Percentiles rank a stretch among this genome's conserved stretches.
These are phyloP conservation scores for Thaleichthys pacificus DNA, from an alignment of 2,797 vertebrate species.

Conservation along the genomic window DNA sequence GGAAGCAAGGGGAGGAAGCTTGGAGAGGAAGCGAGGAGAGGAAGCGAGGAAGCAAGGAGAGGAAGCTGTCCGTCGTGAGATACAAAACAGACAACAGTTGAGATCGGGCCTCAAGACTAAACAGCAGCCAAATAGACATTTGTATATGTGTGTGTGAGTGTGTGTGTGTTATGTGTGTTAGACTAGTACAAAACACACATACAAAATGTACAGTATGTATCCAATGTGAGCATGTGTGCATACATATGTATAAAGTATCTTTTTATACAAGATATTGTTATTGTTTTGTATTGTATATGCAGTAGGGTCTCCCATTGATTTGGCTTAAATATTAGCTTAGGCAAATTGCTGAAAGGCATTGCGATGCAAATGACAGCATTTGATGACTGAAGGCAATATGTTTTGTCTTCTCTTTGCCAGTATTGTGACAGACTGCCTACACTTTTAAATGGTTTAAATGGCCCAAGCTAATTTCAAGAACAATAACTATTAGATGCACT, in stretches of 20 bases:
- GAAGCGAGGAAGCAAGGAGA: slow-evolving; percentile 34
- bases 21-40: slow-evolving; percentile 24
- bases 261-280: slow-evolving; percentile 80
- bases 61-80: too few relatives aligned
- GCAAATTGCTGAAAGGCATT: slow-evolving; percentile 36
- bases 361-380: slow-evolving; percentile 34
- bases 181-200: slow-evolving; percentile 71
- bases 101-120: slow-evolving; percentile 51
- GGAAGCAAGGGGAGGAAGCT: slow-evolving; percentile 30
- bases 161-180: slow-evolving; percentile 63
- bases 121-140: slow-evolving; percentile 72
- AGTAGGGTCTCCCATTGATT: slow-evolving; percentile 60
- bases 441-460: slow-evolving; percentile 56
- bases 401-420: slow-evolving; percentile 49
- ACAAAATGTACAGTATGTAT: slow-evolving; percentile 75
- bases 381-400: slow-evolving; percentile 49
- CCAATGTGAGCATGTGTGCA: slow-evolving; percentile 74
- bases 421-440: slow-evolving; percentile 60
- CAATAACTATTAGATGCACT: slow-evolving; percentile 56
- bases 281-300: slow-evolving; percentile 77
- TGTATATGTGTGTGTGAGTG: slow-evolving; percentile 35
- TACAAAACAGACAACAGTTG: slow-evolving; percentile 13
- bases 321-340: slow-evolving; percentile 40
- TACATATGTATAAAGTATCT: slow-evolving; percentile 80
- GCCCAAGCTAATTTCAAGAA: slow-evolving; percentile 34